These are phyloP conservation scores for Coluber constrictor DNA, from an alignment of 2,797 vertebrate genomes.

Conservation along the genomic window DNA sequence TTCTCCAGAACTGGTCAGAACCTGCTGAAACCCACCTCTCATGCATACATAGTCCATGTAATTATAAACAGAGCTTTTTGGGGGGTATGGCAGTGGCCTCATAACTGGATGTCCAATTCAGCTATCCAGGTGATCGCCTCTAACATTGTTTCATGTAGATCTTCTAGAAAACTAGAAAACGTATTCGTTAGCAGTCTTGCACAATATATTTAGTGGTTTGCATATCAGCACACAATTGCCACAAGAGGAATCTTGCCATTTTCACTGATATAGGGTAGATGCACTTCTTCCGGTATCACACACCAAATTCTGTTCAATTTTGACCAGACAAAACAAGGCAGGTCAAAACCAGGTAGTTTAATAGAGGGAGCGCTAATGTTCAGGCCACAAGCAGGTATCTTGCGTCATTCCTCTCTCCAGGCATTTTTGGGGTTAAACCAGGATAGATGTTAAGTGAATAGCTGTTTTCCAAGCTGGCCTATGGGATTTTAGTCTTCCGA, in stretches of 20 bases:
- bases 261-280: not conserved
- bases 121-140: not conserved
- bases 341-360: not conserved
- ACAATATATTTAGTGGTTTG: not conserved
- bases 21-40: no score
- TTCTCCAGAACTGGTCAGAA: no score
- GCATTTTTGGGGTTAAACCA: not conserved
- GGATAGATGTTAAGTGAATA: not conserved
- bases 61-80: not conserved
- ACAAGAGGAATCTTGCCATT: not conserved
- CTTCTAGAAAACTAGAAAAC: not conserved
- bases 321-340: not conserved
- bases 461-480: not conserved
- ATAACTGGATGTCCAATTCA: not conserved
- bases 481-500: not conserved
- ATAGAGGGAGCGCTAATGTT: not conserved
- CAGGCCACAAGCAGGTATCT: not conserved
- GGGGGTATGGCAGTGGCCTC: not conserved
- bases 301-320: not conserved
- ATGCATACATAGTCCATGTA: no score
- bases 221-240: not conserved
- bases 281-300: not conserved
- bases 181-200: not conserved
- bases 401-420: not conserved
- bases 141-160: not conserved